These are phyloP conservation scores for Malurus alboscapulatus DNA, from an alignment of 2,113 vertebrate genomes.

Conservation along the genomic window DNA sequence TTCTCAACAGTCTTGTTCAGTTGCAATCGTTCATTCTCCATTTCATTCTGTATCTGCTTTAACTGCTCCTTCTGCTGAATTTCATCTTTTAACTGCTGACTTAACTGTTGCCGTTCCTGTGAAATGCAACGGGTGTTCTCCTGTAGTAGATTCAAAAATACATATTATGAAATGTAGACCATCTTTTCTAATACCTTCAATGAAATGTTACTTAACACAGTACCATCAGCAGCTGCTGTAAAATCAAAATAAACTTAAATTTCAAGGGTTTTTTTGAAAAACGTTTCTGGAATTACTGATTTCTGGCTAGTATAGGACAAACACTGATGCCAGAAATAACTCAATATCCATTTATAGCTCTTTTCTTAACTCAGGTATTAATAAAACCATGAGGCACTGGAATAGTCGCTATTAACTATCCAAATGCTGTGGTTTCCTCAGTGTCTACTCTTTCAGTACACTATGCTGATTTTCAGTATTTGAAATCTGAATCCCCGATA, in stretches of 20 bases:
- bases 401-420: neutral
- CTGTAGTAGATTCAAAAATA: conserved; percentile 61
- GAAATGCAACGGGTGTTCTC: conserved; percentile 77
- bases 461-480: neutral
- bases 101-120: conserved; percentile 80
- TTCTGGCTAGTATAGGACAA: neutral
- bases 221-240: neutral
- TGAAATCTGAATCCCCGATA: neutral
- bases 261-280: neutral
- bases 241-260: neutral
- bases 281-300: neutral
- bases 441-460: neutral
- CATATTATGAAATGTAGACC: neutral
- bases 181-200: neutral
- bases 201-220: neutral
- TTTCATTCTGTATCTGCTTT: conserved; percentile 84
- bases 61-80: conserved; percentile 87
- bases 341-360: neutral
- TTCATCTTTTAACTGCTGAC: conserved; percentile 83
- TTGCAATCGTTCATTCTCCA: conserved; percentile 85
- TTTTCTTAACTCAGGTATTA: neutral
- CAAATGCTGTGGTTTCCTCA: neutral
- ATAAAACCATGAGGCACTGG: neutral
- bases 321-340: neutral
- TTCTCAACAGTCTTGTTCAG: conserved; percentile 89